phyloP scores from a whole-genome alignment of 2,888 invertebrate genomes.

The Pseudococcus jackbeardsleyi region DNA sequence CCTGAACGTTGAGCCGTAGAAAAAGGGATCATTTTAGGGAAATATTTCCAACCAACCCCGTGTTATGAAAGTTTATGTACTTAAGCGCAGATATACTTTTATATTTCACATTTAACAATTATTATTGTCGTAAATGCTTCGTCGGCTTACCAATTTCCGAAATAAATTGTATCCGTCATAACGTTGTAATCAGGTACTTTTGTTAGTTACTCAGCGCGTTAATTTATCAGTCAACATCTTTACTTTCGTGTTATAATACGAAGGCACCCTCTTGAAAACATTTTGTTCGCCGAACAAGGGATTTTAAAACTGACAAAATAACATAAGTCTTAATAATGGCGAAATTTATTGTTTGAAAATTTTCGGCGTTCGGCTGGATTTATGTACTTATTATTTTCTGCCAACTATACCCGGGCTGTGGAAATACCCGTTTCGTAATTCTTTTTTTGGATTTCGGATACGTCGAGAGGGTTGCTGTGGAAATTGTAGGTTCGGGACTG shows the following conservation, averaged over 20 bases:
- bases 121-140: neutral
- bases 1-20: neutral
- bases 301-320: conserved; percentile 20
- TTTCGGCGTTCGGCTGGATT: neutral
- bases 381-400: neutral
- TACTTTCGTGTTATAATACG: neutral
- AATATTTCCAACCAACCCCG: neutral
- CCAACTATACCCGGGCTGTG: too few relatives aligned
- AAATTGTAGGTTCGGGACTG: neutral
- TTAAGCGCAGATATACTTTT: neutral
- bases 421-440: neutral
- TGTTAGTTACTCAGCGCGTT: neutral
- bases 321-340: conserved; percentile 19
- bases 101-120: conserved; percentile 4
- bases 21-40: neutral
- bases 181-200: conserved; percentile 32
- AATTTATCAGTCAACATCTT: conserved; percentile 32
- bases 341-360: neutral
- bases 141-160: neutral
- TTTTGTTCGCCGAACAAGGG: neutral
- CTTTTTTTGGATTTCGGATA: neutral
- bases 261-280: conserved; percentile 11
- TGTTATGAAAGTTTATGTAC: neutral
- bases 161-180: conserved; percentile 28
- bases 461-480: neutral